A percentile compares a stretch with the other conserved stretches of the same genome.
Conservation (phyloP, 64 coral and sea anemone species). For the Montipora cactus region DNA sequence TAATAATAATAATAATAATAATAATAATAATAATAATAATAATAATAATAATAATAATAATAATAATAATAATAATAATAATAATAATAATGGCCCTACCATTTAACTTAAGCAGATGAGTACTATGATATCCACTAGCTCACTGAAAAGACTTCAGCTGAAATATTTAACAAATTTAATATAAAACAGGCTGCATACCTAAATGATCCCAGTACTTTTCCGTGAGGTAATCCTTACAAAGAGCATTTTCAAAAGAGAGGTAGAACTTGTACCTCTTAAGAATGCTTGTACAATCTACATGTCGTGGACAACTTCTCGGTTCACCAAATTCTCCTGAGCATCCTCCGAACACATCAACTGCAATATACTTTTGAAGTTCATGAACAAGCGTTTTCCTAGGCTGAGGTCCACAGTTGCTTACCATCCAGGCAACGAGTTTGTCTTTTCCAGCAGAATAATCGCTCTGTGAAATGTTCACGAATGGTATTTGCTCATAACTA, state of each 20-base stretch:
- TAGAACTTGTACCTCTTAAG: not conserved
- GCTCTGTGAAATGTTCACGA: not conserved
- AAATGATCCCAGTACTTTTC: slow-evolving; percentile 13
- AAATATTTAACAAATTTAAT: no score
- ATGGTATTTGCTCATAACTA: not conserved
- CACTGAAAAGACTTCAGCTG: no score
- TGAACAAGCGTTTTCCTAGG: not conserved
- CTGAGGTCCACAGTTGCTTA: not conserved
- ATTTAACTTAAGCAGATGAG: no score
- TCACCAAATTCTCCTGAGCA: not conserved
- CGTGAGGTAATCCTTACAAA: not conserved
- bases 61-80: no score
- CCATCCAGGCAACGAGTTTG: not conserved
- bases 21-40: no score
- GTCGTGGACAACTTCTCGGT: not conserved
- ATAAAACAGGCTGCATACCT: not conserved
- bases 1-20: no score
- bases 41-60: no score
- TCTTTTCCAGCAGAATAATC: not conserved
- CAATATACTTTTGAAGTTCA: not conserved
- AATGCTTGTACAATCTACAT: not conserved
- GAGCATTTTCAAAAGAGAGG: slow-evolving; percentile 1
- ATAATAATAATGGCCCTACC: no score
- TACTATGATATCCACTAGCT: no score
- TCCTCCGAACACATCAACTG: not conserved